These are phyloP conservation scores for Stomatorhinus walkeri DNA, from an alignment of 2,797 vertebrate species.

Conservation along the genomic window DNA sequence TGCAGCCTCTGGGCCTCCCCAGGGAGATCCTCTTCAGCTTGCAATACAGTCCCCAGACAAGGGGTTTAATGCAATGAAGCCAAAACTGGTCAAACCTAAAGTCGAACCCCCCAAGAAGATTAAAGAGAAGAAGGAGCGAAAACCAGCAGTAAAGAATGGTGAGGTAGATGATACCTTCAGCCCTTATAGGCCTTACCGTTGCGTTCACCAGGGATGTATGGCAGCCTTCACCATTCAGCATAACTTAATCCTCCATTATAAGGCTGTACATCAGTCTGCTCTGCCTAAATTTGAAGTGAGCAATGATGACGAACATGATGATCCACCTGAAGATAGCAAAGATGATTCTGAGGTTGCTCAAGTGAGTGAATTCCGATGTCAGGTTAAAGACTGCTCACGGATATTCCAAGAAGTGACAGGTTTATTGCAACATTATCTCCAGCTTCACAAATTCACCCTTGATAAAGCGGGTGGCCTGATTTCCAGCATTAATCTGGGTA, in stretches of 20 bases:
- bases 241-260: constrained; percentile 94
- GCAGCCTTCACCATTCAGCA: constrained; percentile 95
- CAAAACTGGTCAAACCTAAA: constrained; percentile 28
- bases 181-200: constrained; percentile 83
- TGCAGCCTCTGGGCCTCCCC: constrained; percentile 13
- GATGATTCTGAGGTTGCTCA: constrained; percentile 55
- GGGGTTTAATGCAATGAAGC: constrained; percentile 38
- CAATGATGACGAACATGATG: constrained; percentile 61
- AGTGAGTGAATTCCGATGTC: constrained; percentile 81
- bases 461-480: constrained; percentile 73
- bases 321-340: constrained; percentile 50
- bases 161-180: constrained; percentile 59
- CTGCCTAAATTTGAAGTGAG: constrained; percentile 72
- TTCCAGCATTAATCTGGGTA: constrained; percentile 62
- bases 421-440: constrained; percentile 87
- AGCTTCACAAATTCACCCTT: constrained; percentile 78
- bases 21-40: neutral
- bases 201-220: constrained; percentile 87
- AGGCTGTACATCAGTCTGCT: constrained; percentile 85
- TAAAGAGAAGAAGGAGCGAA: constrained; percentile 77
- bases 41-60: constrained; percentile 41
- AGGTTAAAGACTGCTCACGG: constrained; percentile 84
- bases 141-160: constrained; percentile 51
- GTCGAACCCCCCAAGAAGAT: constrained; percentile 43
- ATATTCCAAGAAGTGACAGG: constrained; percentile 84